Conservation (phyloP, 2,797 vertebrate genomes). For the Zonotrichia albicollis region DNA sequence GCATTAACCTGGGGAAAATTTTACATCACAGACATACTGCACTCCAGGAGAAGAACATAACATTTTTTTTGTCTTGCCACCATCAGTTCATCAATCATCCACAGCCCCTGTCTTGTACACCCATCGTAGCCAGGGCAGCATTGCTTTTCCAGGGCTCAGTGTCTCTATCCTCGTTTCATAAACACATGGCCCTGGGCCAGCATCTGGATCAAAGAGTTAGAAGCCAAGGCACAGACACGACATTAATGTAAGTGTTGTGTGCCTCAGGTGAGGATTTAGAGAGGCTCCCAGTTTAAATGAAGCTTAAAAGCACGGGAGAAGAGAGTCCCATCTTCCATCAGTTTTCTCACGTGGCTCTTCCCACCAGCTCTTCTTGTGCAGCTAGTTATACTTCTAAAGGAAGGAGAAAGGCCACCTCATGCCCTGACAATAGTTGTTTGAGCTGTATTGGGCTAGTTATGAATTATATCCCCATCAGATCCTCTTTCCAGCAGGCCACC, state of each 20-base stretch:
- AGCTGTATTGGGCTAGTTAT: neutral
- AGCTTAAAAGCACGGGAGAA: neutral
- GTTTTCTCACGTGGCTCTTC: neutral
- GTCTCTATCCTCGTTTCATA: neutral
- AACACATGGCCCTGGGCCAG: neutral
- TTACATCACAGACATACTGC: neutral
- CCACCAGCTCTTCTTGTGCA: neutral
- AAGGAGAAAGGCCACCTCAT: neutral
- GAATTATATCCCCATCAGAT: neutral
- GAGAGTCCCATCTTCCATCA: neutral
- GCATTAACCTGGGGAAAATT: neutral
- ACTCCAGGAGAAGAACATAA: neutral
- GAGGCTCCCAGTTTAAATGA: neutral
- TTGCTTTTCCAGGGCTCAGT: neutral
- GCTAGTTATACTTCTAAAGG: neutral
- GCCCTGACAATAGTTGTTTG: neutral
- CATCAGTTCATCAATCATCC: fast-evolving
- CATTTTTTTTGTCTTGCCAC: neutral
- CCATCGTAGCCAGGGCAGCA: fast-evolving
- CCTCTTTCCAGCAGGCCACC: neutral
- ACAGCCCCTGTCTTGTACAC: no score
- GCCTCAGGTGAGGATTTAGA: neutral
- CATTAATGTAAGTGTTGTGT: neutral
- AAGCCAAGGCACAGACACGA: neutral
- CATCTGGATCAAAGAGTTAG: neutral